Percentiles rank a stretch among this genome's conserved stretches.
Evolutionary conservation across 1,140 invertebrate species (phyloP).

Genomic region (Episyrphus balteatus): DNA sequence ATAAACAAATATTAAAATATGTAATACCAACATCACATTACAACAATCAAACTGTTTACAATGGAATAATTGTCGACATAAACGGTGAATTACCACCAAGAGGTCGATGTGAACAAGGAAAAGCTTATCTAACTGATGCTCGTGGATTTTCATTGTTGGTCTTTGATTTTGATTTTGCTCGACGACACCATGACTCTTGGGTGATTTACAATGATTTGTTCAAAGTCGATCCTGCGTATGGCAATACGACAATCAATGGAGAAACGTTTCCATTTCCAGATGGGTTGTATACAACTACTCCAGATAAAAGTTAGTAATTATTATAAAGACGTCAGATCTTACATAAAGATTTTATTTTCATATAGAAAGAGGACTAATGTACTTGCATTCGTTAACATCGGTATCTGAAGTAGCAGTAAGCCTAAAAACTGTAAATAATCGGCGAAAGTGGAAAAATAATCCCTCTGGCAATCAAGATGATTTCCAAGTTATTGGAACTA

Average conservation of each 20-base stretch:
- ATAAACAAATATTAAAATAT: conserved; percentile 38
- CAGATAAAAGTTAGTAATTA: conserved; percentile 41
- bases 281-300: conserved; percentile 44
- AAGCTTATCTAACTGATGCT: conserved; percentile 60
- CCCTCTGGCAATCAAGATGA: conserved; percentile 16
- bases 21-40: conserved; percentile 38
- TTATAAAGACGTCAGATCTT: conserved; percentile 39
- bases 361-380: no score
- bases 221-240: no score
- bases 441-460: conserved; percentile 32
- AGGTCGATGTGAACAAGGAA: conserved; percentile 45
- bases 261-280: conserved; percentile 39
- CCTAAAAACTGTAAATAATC: conserved; percentile 48
- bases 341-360: conserved; percentile 35
- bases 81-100: conserved; percentile 21
- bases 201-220: conserved; percentile 28
- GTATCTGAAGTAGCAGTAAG: conserved; percentile 50
- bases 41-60: conserved; percentile 35
- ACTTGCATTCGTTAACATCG: conserved; percentile 56
- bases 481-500: not conserved
- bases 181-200: conserved; percentile 45
- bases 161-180: conserved; percentile 39
- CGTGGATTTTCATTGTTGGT: conserved; percentile 50
- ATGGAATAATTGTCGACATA: conserved; percentile 44
- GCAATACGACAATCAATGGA: conserved; percentile 46